These are phyloP conservation scores for Lanius ludovicianus DNA, from an alignment of 2,113 vertebrate genomes.

Conservation along the genomic window DNA sequence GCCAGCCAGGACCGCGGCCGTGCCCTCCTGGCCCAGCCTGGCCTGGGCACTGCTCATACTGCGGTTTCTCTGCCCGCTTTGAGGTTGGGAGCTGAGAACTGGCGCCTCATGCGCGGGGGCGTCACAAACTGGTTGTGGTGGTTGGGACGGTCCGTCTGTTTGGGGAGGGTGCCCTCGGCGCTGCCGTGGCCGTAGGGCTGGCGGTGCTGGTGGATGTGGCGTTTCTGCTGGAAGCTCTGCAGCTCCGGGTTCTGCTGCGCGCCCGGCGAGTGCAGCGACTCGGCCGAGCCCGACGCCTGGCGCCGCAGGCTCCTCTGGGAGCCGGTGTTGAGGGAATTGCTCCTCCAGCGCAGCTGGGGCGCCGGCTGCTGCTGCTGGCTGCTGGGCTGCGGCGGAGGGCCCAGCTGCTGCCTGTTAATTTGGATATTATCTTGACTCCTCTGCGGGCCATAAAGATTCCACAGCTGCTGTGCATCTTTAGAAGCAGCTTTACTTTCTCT, in stretches of 20 bases:
- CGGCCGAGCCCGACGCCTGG: constrained; percentile 75
- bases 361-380: constrained; percentile 61
- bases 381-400: not conserved
- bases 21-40: constrained; percentile 9
- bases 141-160: constrained; percentile 71
- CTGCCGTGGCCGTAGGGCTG: constrained; percentile 71
- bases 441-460: constrained; percentile 66
- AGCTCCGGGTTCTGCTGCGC: constrained; percentile 68
- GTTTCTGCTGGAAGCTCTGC: constrained; percentile 79
- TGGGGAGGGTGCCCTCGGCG: constrained; percentile 42
- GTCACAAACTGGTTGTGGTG: constrained; percentile 81
- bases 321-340: constrained; percentile 90
- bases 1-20: not conserved
- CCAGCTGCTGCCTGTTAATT: constrained; percentile 76
- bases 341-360: constrained; percentile 81
- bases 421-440: constrained; percentile 80
- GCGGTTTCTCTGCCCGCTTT: constrained; percentile 91
- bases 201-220: constrained; percentile 75
- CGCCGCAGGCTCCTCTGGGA: constrained; percentile 64
- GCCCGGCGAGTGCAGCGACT: constrained; percentile 69
- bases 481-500: constrained; percentile 60
- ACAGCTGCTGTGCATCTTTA: constrained; percentile 72
- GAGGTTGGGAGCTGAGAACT: constrained; percentile 94
- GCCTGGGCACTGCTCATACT: constrained; percentile 77
- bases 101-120: constrained; percentile 92